phyloP scores from a whole-genome alignment of 2,797 vertebrate species.

The Sebastes vulpes region DNA sequence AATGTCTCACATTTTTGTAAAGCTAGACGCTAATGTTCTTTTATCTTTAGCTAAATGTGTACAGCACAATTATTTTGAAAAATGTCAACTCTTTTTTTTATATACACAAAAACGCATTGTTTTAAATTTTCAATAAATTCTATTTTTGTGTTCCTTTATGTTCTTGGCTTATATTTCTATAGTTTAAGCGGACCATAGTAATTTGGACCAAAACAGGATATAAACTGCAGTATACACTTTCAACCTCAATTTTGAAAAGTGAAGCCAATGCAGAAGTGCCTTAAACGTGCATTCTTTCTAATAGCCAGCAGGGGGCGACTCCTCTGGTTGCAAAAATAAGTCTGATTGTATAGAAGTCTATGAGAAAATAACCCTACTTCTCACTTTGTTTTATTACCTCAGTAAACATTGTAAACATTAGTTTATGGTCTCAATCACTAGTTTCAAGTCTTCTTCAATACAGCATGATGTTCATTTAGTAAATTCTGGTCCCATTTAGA shows the following conservation, averaged over 20 bases:
- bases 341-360: too few relatives aligned
- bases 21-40: neutral
- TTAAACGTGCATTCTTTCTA: too few relatives aligned
- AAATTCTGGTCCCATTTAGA: too few relatives aligned
- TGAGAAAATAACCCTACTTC: too few relatives aligned
- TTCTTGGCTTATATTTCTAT: neutral
- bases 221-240: neutral
- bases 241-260: neutral
- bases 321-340: too few relatives aligned
- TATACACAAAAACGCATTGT: neutral
- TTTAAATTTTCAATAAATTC: neutral
- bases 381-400: too few relatives aligned
- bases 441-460: too few relatives aligned
- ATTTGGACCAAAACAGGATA: neutral
- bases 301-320: too few relatives aligned
- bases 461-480: too few relatives aligned
- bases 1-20: neutral
- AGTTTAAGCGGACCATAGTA: neutral
- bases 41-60: neutral
- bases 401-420: too few relatives aligned
- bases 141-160: neutral
- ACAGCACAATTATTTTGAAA: neutral
- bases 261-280: too few relatives aligned
- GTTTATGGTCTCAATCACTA: too few relatives aligned
- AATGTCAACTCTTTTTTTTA: neutral